Evolutionary conservation across 2,888 invertebrate genomes (phyloP).

Genomic region (Coleophora flavipennella): DNA sequence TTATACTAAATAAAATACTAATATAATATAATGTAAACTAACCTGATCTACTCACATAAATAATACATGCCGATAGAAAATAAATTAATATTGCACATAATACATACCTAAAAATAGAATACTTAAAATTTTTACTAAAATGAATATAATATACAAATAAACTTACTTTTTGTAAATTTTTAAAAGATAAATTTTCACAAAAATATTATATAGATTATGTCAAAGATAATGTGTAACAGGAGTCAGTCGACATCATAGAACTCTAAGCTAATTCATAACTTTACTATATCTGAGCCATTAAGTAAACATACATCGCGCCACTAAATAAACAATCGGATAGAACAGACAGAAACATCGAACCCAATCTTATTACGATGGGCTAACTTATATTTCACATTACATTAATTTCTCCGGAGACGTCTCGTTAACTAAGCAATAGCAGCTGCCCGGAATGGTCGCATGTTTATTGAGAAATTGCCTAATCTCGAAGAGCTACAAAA

Average conservation of each 20-base stretch:
- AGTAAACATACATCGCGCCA: slow-evolving; percentile 27
- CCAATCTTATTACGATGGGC: slow-evolving; percentile 50
- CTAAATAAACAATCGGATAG: slow-evolving; percentile 44
- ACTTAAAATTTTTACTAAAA: no score
- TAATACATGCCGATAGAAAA: no score
- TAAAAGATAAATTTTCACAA: no score
- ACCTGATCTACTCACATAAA: no score
- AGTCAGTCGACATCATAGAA: not conserved
- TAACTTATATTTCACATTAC: slow-evolving; percentile 61
- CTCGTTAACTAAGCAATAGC: slow-evolving; percentile 59
- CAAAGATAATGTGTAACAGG: no score
- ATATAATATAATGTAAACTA: no score
- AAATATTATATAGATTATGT: no score
- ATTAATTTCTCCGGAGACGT: slow-evolving; percentile 69
- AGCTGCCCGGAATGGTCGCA: slow-evolving; percentile 55
- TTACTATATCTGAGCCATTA: slow-evolving; percentile 20
- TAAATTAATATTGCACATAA: no score
- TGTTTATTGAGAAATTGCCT: slow-evolving; percentile 69
- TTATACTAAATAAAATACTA: no score
- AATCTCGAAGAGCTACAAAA: slow-evolving; percentile 70
- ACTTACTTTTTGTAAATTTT: no score
- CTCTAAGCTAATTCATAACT: slow-evolving; percentile 19
- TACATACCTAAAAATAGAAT: no score
- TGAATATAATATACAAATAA: no score
- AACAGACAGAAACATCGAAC: slow-evolving; percentile 53